phyloP scores from a whole-genome alignment of 2,113 vertebrate species.

The Genyomyrus donnyi region DNA sequence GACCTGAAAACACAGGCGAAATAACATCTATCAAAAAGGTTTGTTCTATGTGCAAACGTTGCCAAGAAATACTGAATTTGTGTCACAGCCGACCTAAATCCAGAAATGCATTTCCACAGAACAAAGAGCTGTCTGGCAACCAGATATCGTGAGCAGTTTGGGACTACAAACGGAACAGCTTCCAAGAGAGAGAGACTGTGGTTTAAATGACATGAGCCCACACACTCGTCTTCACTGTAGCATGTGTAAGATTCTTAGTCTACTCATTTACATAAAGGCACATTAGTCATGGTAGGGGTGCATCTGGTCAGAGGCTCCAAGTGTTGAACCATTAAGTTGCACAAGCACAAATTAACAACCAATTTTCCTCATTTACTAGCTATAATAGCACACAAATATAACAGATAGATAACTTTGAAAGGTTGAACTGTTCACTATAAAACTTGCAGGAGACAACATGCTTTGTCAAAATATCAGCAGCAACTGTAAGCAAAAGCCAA shows the following conservation, averaged over 20 bases:
- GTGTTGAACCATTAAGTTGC: not conserved
- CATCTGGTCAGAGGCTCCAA: not conserved
- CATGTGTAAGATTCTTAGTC: not conserved
- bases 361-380: not conserved
- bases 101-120: not conserved
- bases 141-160: not conserved
- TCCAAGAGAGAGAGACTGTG: not conserved
- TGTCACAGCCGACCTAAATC: not conserved
- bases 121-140: not conserved
- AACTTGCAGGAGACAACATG: not conserved
- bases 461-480: not conserved
- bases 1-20: not conserved
- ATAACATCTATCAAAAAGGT: not conserved
- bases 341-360: not conserved
- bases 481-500: not conserved
- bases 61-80: not conserved
- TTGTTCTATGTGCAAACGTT: not conserved
- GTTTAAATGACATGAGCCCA: not conserved
- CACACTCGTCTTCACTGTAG: not conserved
- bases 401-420: not conserved
- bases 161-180: not conserved
- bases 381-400: not conserved
- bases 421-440: not conserved
- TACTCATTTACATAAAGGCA: not conserved
- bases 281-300: not conserved